Evolutionary conservation across 1,140 invertebrate species (phyloP).

Genomic region (Bradysia coprophila): DNA sequence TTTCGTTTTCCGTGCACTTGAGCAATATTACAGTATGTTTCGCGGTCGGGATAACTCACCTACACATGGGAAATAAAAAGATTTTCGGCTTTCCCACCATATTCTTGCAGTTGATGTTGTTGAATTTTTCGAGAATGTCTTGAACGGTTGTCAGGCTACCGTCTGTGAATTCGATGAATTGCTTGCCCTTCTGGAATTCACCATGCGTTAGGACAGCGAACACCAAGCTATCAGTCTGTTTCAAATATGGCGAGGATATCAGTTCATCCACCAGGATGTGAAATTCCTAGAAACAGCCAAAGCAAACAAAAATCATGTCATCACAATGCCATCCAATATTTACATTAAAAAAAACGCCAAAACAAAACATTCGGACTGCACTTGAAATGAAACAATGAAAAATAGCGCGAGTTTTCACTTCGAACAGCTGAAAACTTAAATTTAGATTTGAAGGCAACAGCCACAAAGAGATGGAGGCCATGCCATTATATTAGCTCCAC

Average conservation of each 20-base stretch:
- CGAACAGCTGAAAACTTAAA: no score
- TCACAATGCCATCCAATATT: no score
- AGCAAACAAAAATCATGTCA: no score
- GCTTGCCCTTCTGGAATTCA: constrained; percentile 12
- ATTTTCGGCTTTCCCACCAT: constrained; percentile 53
- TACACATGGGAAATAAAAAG: constrained; percentile 59
- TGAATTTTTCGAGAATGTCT: constrained; percentile 38
- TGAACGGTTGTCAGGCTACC: constrained; percentile 21
- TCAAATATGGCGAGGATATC: constrained; percentile 16
- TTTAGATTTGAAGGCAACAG: no score
- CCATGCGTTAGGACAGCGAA: constrained; percentile 40
- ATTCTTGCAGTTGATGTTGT: constrained; percentile 31
- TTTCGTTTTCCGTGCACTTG: no score
- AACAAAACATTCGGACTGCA: no score
- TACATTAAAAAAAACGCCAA: no score
- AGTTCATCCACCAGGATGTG: constrained; percentile 17
- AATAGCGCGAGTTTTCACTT: no score
- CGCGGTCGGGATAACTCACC: constrained; percentile 19
- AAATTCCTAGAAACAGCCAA: constrained; percentile 21
- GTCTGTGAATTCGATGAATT: constrained; percentile 25
- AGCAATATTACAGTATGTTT: constrained; percentile 4
- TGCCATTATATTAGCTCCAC: no score
- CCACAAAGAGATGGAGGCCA: no score
- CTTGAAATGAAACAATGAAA: no score
- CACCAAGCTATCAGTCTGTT: constrained; percentile 29